Base-by-base conservation (phyloP, 2,113 vertebrate species). In the Amphilophus citrinellus region DNA sequence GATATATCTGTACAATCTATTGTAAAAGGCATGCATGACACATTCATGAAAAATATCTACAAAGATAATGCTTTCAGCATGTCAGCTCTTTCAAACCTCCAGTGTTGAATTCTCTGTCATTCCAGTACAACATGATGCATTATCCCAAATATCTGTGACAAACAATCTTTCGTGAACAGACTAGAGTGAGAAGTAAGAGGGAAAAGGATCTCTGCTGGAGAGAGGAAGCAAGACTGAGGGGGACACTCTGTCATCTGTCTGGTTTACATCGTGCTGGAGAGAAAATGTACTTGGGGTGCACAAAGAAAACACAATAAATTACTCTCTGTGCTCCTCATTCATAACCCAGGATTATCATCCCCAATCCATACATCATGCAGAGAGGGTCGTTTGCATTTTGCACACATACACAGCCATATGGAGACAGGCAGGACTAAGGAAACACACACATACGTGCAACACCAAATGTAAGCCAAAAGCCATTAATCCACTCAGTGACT, bases 241-340 rank as follows among this genome's bases (percentile, higher is more conserved):
- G 22, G 32, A 79, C 24, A 42, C 80, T 89, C 89, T 37, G 84
- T 91, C 87, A 91, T 85, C 65, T 62, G 84, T 91, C 86, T 87
- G 62, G 44, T 86, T 92, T 63, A 77, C 78, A 78, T 90, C 24
- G 58, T 50, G 63, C 73, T 27, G 80, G 61, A 91, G 66, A 88
- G 89, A 92, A 88, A 92, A 85, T 89, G 73, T 86, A 89, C 88
- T 89, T 66, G 61, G 66, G 77, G 82, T 58, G 85, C 80, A 83
- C 65, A 90, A 89, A 93, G 86, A 92, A 90, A 95, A 90, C 90
- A 94, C 82, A 80, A 93, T 94, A 93, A 92, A 95, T 95, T 88
- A 92, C 62, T 7, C n/a, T 79, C 81, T 82, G 87, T 85, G 84
- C 84, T 88, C 39, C 80, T 90, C 87, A 91, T 93, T 92, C 88